A percentile compares a stretch with the other conserved stretches of the same genome.
Evolutionary conservation across 2,113 vertebrate species (phyloP).

Genomic region (Agelaius tricolor): DNA sequence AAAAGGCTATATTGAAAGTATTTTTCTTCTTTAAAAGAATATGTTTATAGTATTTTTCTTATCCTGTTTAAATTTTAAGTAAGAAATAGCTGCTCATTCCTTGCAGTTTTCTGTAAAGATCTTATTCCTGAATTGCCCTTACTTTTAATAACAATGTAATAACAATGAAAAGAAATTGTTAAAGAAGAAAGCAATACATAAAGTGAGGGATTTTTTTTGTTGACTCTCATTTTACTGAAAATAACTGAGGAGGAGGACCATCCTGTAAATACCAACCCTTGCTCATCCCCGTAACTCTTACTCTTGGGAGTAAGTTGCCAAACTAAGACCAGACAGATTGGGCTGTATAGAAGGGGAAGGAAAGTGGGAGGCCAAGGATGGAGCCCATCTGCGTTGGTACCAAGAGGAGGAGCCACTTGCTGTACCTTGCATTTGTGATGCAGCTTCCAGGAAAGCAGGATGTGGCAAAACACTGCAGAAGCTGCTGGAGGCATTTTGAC

Average conservation of each 20-base stretch:
- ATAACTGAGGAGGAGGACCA: background rate
- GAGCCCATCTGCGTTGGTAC: rapidly evolving
- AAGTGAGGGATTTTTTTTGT: background rate
- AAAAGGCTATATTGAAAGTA: background rate
- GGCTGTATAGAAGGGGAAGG: background rate
- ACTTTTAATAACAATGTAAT: background rate
- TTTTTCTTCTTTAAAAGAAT: background rate
- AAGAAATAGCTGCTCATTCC: background rate
- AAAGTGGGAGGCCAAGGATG: background rate
- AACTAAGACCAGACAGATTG: background rate
- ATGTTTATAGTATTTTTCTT: background rate
- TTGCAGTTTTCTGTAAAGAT: background rate
- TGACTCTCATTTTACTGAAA: background rate
- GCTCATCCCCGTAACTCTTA: background rate
- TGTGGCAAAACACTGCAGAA: background rate
- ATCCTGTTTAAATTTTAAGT: background rate
- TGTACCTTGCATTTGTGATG: background rate
- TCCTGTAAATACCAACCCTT: background rate
- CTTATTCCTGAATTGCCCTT: background rate
- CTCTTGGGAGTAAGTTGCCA: background rate
- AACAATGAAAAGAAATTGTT: background rate
- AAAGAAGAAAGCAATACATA: background rate
- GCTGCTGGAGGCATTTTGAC: background rate
- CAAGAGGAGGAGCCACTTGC: background rate
- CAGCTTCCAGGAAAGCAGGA: background rate